Evolutionary conservation across 2,797 vertebrate species (phyloP).

Genomic region (Xenopus petersii): DNA sequence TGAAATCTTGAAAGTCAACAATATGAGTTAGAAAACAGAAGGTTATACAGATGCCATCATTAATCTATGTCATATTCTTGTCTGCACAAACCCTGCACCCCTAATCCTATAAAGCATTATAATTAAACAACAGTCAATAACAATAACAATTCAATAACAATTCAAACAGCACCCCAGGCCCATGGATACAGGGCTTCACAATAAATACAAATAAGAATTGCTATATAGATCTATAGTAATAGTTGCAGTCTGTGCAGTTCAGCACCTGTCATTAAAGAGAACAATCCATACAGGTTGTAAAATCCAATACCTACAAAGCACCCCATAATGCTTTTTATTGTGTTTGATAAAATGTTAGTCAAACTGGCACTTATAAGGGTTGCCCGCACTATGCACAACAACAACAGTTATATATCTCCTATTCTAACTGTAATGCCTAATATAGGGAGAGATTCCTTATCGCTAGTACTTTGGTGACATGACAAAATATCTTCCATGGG

Average conservation of each 20-base stretch:
- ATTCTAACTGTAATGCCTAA: background rate
- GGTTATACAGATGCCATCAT: background rate
- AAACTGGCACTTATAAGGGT: conserved; percentile 8
- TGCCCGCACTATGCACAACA: background rate
- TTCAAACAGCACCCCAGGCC: background rate
- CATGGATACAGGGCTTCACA: background rate
- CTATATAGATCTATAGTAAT: background rate
- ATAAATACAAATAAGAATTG: background rate
- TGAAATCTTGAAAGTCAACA: too few species aligned
- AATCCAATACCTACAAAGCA: background rate
- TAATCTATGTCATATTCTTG: too few species aligned
- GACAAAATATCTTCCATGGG: background rate
- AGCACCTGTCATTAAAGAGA: background rate
- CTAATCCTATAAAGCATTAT: too few species aligned
- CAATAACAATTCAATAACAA: too few species aligned
- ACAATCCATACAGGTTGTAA: background rate
- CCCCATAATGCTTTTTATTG: conserved; percentile 27
- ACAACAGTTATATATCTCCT: conserved; percentile 8
- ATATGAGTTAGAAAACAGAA: background rate
- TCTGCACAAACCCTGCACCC: too few species aligned
- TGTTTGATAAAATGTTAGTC: conserved; percentile 16
- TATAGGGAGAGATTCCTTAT: background rate
- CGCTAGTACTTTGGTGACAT: background rate
- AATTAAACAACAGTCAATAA: too few species aligned
- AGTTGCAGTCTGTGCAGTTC: background rate